These are phyloP conservation scores for Alligator sinensis DNA, from an alignment of 2,113 vertebrate species.

Conservation along the genomic window DNA sequence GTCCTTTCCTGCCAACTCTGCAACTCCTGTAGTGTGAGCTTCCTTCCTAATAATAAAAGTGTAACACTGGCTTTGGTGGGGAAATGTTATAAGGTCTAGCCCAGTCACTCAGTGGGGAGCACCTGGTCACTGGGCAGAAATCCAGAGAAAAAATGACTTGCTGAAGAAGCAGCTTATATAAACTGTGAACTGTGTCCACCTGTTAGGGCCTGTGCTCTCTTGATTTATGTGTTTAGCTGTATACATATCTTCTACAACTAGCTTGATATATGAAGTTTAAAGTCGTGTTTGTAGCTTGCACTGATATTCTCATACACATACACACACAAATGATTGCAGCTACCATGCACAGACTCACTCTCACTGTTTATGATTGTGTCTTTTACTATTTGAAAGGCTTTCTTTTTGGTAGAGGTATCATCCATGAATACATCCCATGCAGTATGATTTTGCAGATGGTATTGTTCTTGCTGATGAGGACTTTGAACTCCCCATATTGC, in stretches of 20 bases:
- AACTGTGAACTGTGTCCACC: slow-evolving; percentile 62
- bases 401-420: not conserved
- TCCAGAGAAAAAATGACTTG: slow-evolving; percentile 37
- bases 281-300: not conserved
- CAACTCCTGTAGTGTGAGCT: not conserved
- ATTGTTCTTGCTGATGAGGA: not conserved
- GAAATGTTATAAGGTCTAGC: not conserved
- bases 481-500: accelerated
- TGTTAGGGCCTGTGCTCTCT: slow-evolving; percentile 37
- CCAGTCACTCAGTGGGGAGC: slow-evolving; percentile 35
- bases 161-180: slow-evolving; percentile 61
- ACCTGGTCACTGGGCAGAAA: slow-evolving; percentile 60
- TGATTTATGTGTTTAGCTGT: slow-evolving; percentile 49
- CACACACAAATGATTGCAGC: not conserved
- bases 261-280: slow-evolving; percentile 18
- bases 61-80: not conserved
- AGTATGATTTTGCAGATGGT: not conserved
- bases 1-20: not conserved
- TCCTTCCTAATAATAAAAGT: not conserved
- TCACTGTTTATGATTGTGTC: not conserved
- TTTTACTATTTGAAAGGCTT: not conserved
- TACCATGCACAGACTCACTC: not conserved
- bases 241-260: not conserved
- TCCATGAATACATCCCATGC: not conserved
- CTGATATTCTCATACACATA: not conserved